Conservation (phyloP, 1,140 invertebrate genomes). For the Lordiphosa collinella region DNA sequence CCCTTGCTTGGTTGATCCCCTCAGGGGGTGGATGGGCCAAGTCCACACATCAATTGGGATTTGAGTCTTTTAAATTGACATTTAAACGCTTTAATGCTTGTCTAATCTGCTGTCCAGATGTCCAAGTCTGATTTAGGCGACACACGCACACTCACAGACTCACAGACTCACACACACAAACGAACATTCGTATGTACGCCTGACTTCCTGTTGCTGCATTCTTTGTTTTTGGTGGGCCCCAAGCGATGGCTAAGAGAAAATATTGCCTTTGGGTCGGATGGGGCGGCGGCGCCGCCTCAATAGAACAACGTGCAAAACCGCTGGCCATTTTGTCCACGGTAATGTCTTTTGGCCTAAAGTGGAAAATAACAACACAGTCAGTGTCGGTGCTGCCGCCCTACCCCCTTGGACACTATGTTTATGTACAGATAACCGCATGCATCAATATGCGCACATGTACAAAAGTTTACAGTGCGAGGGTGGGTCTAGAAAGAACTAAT, state of each 20-base stretch:
- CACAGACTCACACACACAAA: background rate
- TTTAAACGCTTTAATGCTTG: slow-evolving; percentile 8
- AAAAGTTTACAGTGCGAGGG: too few relatives aligned
- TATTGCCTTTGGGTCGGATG: slow-evolving; percentile 1
- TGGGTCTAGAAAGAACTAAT: too few relatives aligned
- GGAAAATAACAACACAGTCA: slow-evolving; percentile 12
- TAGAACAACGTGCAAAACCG: slow-evolving; percentile 1
- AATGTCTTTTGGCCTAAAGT: slow-evolving; percentile 14
- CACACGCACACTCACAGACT: background rate
- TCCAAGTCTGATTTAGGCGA: slow-evolving; percentile 2
- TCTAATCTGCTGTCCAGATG: slow-evolving; percentile 7
- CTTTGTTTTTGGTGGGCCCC: too few relatives aligned
- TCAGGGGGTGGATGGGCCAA: too few relatives aligned
- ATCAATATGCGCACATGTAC: slow-evolving; percentile 11
- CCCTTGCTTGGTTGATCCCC: too few relatives aligned
- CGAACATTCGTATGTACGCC: background rate
- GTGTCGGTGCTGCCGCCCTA: background rate
- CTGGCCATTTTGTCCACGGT: slow-evolving; percentile 10
- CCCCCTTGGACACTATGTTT: slow-evolving; percentile 1
- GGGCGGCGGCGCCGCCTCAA: background rate
- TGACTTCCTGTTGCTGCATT: too few relatives aligned
- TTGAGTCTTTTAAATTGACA: slow-evolving; percentile 12
- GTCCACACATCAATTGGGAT: slow-evolving; percentile 3
- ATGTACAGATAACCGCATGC: slow-evolving; percentile 10
- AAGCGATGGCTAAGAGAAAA: background rate